Base-by-base conservation (phyloP, 2,888 invertebrate genomes). In the Sisyra nigra region DNA sequence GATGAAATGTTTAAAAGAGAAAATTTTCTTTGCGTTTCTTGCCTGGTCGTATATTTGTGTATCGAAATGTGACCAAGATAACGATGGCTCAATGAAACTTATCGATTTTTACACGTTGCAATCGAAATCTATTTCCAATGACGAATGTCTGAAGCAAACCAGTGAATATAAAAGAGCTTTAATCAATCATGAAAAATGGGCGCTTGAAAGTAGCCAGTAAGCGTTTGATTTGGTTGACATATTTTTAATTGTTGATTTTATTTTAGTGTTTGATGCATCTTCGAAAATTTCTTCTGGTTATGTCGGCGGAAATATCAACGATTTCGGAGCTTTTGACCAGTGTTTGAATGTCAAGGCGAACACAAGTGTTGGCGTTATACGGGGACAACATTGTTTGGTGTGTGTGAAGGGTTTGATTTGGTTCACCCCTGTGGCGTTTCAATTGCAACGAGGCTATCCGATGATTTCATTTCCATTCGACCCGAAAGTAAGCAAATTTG, bases 261-360 rank as follows among this genome's bases (percentile, higher is more conserved):
- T 32, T 32, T 7, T 32, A 62, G 62, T 59, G 48, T 54, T 59
- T 10, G 63, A 63, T 42, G 49, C 62, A 39, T 63, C 63, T 62
- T 63, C 63, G 11, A 59, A 60, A 24, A 29, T 61, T 38, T 63
- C 62, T 1, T 47, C 61, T 3, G 62, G 63, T 19, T 48, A 62
- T n/a, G 53, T 61, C 44, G 54, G 54, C 53, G 61, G 63, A 6
- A 58, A 63, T 48, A 42, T 52, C 5, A 54, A 57, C 30, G 61
- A 62, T 45, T 57, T 63, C 52, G 63, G 63, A 1, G 55, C 56
- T 39, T 62, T 56, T 45, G 61, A 63, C 44, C 59, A 63, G 48
- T 63, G 63, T 38, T 50, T 62, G 36, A 29, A 39, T n/a, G n/a
- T 19, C n/a, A 19, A 39, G 19, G 39, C 11, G 7, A 29, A 11